phyloP scores from a whole-genome alignment of 2,888 invertebrate genomes.

The Hydraecia micacea region DNA sequence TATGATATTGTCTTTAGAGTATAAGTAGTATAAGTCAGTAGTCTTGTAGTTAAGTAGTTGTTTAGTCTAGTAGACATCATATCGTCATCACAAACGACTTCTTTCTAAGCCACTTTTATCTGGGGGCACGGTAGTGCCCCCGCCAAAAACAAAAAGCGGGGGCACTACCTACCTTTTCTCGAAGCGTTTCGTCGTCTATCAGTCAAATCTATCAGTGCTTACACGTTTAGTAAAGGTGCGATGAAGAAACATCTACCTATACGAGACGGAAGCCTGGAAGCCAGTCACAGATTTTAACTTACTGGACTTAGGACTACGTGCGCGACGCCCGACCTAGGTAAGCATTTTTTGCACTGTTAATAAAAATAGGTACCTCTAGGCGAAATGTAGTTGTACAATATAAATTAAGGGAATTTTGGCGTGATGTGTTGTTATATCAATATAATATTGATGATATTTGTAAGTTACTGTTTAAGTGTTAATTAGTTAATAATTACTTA shows the following conservation, averaged over 20 bases:
- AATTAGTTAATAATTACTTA: background rate
- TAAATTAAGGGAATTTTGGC: background rate
- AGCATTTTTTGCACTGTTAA: background rate
- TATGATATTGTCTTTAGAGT: background rate
- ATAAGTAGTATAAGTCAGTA: background rate
- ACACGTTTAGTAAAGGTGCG: background rate
- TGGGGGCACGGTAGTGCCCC: background rate
- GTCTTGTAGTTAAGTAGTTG: background rate
- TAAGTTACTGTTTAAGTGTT: background rate
- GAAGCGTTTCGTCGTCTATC: background rate
- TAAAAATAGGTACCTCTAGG: background rate
- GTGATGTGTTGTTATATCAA: background rate
- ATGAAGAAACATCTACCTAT: background rate
- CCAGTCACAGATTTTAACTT: background rate
- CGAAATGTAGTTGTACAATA: background rate
- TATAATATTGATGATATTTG: background rate
- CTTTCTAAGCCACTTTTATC: background rate
- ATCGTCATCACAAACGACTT: background rate
- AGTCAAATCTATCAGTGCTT: background rate
- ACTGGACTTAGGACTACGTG: background rate
- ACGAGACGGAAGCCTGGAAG: background rate
- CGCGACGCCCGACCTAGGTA: constrained; percentile 1
- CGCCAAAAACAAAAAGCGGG: background rate
- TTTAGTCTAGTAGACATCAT: background rate
- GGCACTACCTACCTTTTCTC: background rate